A percentile compares a stretch with the other conserved stretches of the same genome.
These are phyloP conservation scores for Dendrolimus kikuchii DNA, from an alignment of 1,140 invertebrate species.

Conservation along the genomic window DNA sequence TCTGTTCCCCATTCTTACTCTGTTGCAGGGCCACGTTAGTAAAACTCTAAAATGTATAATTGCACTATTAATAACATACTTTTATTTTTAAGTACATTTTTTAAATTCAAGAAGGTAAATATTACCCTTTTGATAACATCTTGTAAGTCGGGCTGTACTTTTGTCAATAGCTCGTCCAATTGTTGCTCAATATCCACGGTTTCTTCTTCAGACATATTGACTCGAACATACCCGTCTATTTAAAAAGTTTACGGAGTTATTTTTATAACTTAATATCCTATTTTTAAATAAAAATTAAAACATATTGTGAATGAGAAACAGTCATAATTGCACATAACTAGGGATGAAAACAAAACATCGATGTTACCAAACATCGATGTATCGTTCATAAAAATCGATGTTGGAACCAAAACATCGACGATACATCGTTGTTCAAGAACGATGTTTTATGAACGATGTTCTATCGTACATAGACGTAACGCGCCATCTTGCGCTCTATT, in stretches of 20 bases:
- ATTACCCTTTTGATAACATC: constrained; percentile 67
- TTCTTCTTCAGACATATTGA: constrained; percentile 55
- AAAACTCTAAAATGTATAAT: constrained; percentile 46
- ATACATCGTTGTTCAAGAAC: too few relatives aligned
- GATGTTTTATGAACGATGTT: too few relatives aligned
- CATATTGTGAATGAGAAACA: constrained; percentile 10
- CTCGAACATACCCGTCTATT: constrained; percentile 21
- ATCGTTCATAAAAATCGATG: too few relatives aligned
- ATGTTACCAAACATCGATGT: not conserved
- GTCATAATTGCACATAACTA: too few relatives aligned
- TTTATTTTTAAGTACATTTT: not conserved
- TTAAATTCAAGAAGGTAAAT: constrained; percentile 4
- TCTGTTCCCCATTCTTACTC: constrained; percentile 60
- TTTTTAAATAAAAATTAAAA: constrained; percentile 7
- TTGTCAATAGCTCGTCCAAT: constrained; percentile 49
- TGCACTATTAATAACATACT: not conserved
- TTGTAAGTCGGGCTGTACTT: constrained; percentile 60
- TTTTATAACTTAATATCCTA: constrained; percentile 7
- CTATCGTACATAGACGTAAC: too few relatives aligned
- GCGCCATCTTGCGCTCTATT: too few relatives aligned
- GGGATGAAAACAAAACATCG: too few relatives aligned
- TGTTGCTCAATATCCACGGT: constrained; percentile 51
- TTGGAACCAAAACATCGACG: too few relatives aligned
- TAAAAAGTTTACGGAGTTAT: constrained; percentile 2
- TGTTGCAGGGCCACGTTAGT: constrained; percentile 61